A percentile compares a stretch with the other conserved stretches of the same genome.
Evolutionary conservation across 2,888 invertebrate species (phyloP).

Genomic region (Coelopa pilipes): DNA sequence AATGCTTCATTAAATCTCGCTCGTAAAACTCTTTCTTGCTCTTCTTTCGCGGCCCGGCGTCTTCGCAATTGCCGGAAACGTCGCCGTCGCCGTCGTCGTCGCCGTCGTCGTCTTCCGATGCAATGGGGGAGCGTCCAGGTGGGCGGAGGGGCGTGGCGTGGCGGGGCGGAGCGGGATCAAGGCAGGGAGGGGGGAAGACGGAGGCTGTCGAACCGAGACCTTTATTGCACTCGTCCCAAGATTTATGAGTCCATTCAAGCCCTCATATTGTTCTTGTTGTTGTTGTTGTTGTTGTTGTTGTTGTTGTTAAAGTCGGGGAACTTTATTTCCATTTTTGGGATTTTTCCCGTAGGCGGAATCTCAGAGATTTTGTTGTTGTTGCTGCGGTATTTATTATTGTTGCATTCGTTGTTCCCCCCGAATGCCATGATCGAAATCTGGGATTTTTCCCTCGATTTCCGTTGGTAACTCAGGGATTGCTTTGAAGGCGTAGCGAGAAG

Average conservation of each 20-base stretch:
- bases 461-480: no score
- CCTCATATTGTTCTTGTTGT: no score
- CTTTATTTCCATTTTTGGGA: background rate
- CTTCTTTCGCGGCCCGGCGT: background rate
- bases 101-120: conserved; percentile 12
- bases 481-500: no score
- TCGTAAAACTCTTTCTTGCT: conserved; percentile 2
- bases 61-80: background rate
- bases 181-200: background rate
- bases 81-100: no score
- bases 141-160: no score
- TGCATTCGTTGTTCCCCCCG: no score
- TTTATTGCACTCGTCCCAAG: background rate
- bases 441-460: no score
- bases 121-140: no score
- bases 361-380: no score
- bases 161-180: no score
- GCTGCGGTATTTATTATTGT: no score
- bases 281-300: background rate
- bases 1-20: conserved; percentile 25
- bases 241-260: conserved; percentile 11
- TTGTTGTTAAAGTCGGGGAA: background rate
- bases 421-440: no score
- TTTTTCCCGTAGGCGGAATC: background rate
- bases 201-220: background rate